Conservation (phyloP, 2,888 invertebrate genomes). For the Cremastinae sp. region DNA sequence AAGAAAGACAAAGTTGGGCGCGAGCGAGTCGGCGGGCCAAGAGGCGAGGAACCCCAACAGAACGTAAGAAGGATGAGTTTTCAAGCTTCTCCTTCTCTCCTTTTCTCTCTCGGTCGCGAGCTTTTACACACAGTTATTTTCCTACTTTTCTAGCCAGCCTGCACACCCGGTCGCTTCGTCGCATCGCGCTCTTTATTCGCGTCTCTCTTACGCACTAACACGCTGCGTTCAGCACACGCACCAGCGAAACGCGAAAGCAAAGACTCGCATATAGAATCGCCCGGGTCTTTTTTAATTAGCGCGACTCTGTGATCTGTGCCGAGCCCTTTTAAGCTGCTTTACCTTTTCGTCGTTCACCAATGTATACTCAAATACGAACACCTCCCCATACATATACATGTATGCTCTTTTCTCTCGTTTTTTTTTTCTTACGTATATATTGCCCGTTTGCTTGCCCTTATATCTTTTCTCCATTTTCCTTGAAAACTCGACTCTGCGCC, state of each 20-base stretch:
- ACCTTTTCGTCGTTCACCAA: conserved; percentile 52
- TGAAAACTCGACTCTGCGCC: conserved; percentile 21
- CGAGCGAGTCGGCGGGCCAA: no score
- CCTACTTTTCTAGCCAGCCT: no score
- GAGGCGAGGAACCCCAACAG: no score
- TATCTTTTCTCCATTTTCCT: conserved; percentile 15
- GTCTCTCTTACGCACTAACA: conserved; percentile 21
- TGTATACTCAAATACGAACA: not conserved
- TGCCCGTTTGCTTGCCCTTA: conserved; percentile 27
- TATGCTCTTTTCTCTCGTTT: not conserved
- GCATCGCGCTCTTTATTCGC: conserved; percentile 1
- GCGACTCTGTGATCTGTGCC: conserved; percentile 61
- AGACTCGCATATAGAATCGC: conserved; percentile 27
- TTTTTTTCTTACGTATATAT: no score
- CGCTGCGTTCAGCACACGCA: conserved; percentile 4
- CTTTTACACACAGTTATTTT: no score
- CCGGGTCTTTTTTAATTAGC: conserved; percentile 60
- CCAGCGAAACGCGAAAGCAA: not conserved
- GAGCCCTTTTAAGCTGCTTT: conserved; percentile 60
- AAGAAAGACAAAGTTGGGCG: no score
- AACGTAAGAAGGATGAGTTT: no score
- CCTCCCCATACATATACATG: conserved; percentile 1
- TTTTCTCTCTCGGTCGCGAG: no score
- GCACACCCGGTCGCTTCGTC: no score
- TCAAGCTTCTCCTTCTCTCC: no score